Conservation (phyloP, 2,888 invertebrate genomes). For the Drosophila cognata region DNA sequence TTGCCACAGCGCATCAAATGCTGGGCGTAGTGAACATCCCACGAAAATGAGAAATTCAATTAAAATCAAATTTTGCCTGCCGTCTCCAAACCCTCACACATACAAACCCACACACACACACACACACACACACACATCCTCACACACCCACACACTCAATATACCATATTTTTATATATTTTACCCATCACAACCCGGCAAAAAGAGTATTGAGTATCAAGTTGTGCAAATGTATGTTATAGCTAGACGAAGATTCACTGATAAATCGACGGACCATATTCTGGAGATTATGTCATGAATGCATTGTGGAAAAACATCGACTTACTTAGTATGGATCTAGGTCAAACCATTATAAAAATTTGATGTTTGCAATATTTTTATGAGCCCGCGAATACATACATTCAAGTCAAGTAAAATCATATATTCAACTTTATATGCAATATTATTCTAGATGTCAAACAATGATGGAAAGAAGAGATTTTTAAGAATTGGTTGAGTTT, state of each 20-base stretch:
- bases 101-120: background rate
- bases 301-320: background rate
- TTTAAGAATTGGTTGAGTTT: too few relatives aligned
- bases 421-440: background rate
- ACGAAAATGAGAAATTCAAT: constrained; percentile 74
- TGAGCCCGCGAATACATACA: background rate
- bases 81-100: constrained; percentile 13
- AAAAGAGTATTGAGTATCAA: background rate
- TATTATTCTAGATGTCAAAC: background rate
- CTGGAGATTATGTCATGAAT: background rate
- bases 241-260: background rate
- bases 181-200: background rate
- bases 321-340: background rate
- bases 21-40: constrained; percentile 17
- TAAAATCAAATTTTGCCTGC: constrained; percentile 73
- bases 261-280: background rate
- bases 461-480: too few relatives aligned
- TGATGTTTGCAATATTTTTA: background rate
- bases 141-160: constrained; percentile 5
- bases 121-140: background rate
- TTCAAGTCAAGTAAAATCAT: background rate
- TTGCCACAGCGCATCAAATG: constrained; percentile 52
- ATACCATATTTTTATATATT: background rate
- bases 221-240: background rate
- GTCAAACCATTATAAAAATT: background rate